Evolutionary conservation across 2,797 vertebrate species (phyloP).

Genomic region (Pygocentrus nattereri): DNA sequence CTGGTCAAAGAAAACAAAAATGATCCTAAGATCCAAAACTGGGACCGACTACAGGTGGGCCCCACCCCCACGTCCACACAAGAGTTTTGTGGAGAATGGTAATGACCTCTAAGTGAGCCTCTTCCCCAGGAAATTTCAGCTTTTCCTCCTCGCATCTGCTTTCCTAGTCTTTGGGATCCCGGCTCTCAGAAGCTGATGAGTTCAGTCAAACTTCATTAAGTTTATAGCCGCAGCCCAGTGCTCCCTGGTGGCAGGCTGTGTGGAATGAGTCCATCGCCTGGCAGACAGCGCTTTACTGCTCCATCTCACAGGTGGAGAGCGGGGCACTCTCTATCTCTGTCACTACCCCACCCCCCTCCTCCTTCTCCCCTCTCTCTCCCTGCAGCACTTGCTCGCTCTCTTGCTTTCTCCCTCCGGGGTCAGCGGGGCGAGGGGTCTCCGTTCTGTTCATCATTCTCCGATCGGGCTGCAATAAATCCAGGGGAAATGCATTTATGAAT

Average conservation of each 20-base stretch:
- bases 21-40: neutral
- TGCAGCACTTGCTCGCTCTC: constrained; percentile 21
- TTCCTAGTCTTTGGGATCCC: constrained; percentile 49
- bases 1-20: neutral
- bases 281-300: constrained; percentile 60
- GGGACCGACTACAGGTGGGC: constrained; percentile 39
- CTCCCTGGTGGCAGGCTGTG: constrained; percentile 57
- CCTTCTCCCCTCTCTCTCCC: constrained; percentile 20
- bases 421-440: constrained; percentile 44
- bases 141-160: constrained; percentile 59
- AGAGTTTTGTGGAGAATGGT: constrained; percentile 52
- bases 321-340: constrained; percentile 53
- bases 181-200: constrained; percentile 65
- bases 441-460: constrained; percentile 55
- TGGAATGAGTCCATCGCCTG: constrained; percentile 55
- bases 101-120: constrained; percentile 62
- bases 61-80: constrained; percentile 24
- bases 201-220: constrained; percentile 68
- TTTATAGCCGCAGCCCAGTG: constrained; percentile 56
- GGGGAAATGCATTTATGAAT: constrained; percentile 59
- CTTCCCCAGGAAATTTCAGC: constrained; percentile 54
- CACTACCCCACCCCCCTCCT: constrained; percentile 34
- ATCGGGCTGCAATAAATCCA: constrained; percentile 60
- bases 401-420: constrained; percentile 44
- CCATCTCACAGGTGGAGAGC: constrained; percentile 58